phyloP scores from a whole-genome alignment of 2,797 vertebrate genomes.

The Sebastes steindachneri region DNA sequence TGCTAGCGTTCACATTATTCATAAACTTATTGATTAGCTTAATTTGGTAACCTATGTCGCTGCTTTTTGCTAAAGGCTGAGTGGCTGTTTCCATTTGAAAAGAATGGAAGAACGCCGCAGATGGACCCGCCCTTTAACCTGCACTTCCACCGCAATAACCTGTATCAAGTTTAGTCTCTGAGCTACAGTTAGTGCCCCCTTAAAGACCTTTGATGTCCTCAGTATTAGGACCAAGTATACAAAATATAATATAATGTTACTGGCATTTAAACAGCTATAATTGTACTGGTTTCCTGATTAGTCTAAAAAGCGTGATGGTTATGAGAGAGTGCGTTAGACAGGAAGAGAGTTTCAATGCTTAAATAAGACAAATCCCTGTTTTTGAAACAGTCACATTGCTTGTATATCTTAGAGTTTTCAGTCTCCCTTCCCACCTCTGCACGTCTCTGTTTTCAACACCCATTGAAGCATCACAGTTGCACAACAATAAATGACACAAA shows the following conservation, averaged over 20 bases:
- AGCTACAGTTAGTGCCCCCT: background rate
- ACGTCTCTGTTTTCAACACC: background rate
- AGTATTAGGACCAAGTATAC: background rate
- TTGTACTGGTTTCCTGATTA: background rate
- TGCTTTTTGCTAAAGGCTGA: background rate
- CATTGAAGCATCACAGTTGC: conserved; percentile 6
- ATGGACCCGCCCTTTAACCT: background rate
- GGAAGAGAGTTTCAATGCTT: background rate
- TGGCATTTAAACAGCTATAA: conserved; percentile 14
- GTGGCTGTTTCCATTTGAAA: background rate
- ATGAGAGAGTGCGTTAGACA: background rate
- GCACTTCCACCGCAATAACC: background rate
- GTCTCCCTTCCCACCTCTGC: conserved; percentile 4
- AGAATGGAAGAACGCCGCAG: background rate
- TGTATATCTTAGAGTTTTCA: background rate
- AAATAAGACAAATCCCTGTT: background rate
- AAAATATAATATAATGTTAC: background rate
- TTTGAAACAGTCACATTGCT: background rate
- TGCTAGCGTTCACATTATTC: background rate
- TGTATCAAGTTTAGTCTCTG: background rate
- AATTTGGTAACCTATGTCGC: too few relatives aligned
- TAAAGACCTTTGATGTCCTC: background rate
- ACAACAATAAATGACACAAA: conserved; percentile 4
- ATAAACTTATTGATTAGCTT: background rate
- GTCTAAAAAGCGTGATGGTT: background rate